phyloP scores from a whole-genome alignment of 2,888 invertebrate genomes.

The Cremastobaeus sp. region DNA sequence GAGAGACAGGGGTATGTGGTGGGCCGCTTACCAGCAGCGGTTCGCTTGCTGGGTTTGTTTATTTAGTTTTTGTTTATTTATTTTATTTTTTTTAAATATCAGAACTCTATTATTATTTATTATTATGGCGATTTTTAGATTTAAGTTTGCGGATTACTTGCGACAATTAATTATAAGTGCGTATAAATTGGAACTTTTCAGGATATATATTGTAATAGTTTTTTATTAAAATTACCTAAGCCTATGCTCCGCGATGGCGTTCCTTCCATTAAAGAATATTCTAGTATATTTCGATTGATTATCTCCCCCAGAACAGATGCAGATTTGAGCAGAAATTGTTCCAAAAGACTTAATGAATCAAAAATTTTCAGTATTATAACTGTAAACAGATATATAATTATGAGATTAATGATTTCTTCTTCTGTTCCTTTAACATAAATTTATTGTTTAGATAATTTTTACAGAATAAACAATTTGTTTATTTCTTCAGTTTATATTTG shows the following conservation, averaged over 20 bases:
- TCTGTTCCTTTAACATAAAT: no score
- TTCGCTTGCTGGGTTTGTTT: no score
- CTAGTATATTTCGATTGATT: conserved; percentile 82
- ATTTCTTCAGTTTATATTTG: no score
- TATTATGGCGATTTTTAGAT: not conserved
- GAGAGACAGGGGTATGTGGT: no score
- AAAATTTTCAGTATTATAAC: conserved; percentile 83
- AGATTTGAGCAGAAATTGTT: conserved; percentile 83
- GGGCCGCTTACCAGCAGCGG: no score
- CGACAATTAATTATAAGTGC: not conserved
- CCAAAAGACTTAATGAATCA: conserved; percentile 82
- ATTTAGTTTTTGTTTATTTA: no score
- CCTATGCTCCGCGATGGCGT: conserved; percentile 79
- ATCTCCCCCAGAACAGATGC: conserved; percentile 83
- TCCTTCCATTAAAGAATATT: conserved; percentile 79
- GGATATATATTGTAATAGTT: not conserved
- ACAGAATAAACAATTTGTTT: no score
- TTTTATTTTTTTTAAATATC: no score
- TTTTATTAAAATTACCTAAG: conserved; percentile 76
- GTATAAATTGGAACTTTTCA: not conserved
- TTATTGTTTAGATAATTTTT: no score
- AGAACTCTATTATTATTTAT: not conserved
- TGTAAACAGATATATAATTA: conserved; percentile 71
- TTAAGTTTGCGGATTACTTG: not conserved
- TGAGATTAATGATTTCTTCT: not conserved